A percentile compares a stretch with the other conserved stretches of the same genome.
These are phyloP conservation scores for Pseudomyrmex concolor DNA, from an alignment of 1,140 invertebrate species.

Conservation along the genomic window DNA sequence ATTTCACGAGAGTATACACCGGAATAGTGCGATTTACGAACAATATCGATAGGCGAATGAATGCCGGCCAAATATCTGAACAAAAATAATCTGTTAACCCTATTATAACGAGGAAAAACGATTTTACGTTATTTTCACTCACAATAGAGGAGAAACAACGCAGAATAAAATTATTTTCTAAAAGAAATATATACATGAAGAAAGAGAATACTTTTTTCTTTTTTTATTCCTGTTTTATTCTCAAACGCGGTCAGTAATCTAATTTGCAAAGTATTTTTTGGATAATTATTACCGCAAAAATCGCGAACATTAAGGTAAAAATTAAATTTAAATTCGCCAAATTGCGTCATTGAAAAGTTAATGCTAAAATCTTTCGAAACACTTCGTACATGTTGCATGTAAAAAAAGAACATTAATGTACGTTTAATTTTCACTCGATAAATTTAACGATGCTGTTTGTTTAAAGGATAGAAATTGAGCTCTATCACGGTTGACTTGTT, in stretches of 20 bases:
- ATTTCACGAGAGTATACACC: not conserved
- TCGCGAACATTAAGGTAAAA: not conserved
- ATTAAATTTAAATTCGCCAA: constrained; percentile 15
- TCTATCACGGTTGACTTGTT: constrained; percentile 10
- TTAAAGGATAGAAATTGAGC: not conserved
- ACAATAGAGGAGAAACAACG: not conserved
- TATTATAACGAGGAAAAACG: not conserved
- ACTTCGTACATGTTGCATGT: too few relatives aligned
- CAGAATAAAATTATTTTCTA: not conserved
- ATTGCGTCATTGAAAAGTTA: not conserved
- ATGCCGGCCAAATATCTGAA: not conserved
- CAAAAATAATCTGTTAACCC: constrained; percentile 10
- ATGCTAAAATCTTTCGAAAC: not conserved
- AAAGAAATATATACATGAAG: not conserved
- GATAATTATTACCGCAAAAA: not conserved
- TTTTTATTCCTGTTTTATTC: not conserved
- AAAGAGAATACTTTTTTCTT: not conserved
- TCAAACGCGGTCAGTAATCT: not conserved
- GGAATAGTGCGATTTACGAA: constrained; percentile 11
- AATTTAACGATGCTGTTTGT: not conserved
- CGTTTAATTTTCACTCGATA: constrained; percentile 1
- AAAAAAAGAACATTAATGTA: not conserved
- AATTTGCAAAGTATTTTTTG: not conserved
- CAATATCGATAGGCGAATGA: constrained; percentile 18
- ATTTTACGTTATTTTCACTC: constrained; percentile 33